phyloP scores from a whole-genome alignment of 2,113 vertebrate genomes.

The Elephantulus edwardii region DNA sequence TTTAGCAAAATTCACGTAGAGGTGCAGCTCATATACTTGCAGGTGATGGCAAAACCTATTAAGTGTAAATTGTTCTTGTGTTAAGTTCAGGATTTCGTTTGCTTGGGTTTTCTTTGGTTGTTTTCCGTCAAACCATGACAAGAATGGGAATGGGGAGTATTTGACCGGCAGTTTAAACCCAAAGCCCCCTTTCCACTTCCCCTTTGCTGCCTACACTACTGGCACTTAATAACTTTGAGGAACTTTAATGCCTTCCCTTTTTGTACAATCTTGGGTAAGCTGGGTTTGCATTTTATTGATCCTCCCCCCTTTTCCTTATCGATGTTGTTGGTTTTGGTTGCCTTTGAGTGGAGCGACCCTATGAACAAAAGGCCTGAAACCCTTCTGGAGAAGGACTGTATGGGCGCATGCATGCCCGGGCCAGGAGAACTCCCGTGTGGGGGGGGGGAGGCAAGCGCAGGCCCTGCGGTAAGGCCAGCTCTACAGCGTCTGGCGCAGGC shows the following conservation, averaged over 20 bases:
- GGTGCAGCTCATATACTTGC: not conserved
- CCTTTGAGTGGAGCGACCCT: too few species aligned
- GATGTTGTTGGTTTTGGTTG: too few species aligned
- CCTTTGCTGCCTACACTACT: not conserved
- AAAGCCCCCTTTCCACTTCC: not conserved
- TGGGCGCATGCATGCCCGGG: not conserved
- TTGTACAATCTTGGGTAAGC: not conserved
- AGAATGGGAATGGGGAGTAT: not conserved
- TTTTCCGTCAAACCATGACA: not conserved
- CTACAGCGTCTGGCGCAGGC: not conserved
- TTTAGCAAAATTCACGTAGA: constrained; percentile 5
- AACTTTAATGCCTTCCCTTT: not conserved
- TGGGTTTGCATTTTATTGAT: not conserved
- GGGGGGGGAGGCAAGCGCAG: too few species aligned
- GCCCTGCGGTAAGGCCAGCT: not conserved
- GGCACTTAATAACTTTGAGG: not conserved
- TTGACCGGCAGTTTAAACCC: not conserved
- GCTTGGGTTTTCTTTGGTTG: not conserved
- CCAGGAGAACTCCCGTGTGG: not conserved
- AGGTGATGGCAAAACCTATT: not conserved
- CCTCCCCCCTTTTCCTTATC: not conserved
- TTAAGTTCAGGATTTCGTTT: not conserved
- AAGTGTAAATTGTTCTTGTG: not conserved
- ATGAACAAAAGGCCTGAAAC: too few species aligned
- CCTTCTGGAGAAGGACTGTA: too few species aligned